phyloP scores from a whole-genome alignment of 2,797 vertebrate species.

The Cynopterus sphinx region DNA sequence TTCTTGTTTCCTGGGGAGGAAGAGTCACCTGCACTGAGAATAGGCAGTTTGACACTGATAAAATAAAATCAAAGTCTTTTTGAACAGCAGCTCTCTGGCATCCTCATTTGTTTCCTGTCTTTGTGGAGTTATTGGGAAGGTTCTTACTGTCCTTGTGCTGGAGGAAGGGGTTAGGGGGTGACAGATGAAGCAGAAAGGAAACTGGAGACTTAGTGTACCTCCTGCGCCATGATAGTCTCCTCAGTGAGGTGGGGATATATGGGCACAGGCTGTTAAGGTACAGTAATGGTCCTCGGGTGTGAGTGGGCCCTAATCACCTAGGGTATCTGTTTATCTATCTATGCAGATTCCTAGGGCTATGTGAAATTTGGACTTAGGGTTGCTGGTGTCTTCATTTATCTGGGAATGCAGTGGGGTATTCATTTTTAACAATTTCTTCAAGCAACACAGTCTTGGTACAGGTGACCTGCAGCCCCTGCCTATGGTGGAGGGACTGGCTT shows the following conservation, averaged over 20 bases:
- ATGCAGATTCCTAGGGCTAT: background rate
- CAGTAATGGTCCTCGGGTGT: background rate
- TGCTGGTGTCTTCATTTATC: background rate
- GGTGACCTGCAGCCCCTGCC: background rate
- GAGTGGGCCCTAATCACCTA: background rate
- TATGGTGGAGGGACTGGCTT: background rate
- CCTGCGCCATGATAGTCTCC: background rate
- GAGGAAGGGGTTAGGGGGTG: background rate
- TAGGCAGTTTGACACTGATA: slow-evolving; percentile 65
- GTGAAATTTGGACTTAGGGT: background rate
- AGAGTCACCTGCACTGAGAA: slow-evolving; percentile 64
- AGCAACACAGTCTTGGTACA: background rate
- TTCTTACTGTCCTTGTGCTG: background rate
- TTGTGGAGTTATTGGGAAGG: background rate
- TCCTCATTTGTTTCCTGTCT: slow-evolving; percentile 26
- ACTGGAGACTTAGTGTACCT: background rate
- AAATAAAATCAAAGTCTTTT: slow-evolving; percentile 71
- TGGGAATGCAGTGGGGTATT: background rate
- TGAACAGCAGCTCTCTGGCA: background rate
- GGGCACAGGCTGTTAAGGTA: background rate
- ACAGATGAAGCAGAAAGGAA: background rate
- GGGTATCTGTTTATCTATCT: background rate
- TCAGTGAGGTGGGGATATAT: background rate
- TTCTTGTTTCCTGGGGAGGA: slow-evolving; percentile 34
- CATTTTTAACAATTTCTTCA: background rate